These are phyloP conservation scores for Spea multiplicata DNA, from an alignment of 2,113 vertebrate species.

Conservation along the genomic window DNA sequence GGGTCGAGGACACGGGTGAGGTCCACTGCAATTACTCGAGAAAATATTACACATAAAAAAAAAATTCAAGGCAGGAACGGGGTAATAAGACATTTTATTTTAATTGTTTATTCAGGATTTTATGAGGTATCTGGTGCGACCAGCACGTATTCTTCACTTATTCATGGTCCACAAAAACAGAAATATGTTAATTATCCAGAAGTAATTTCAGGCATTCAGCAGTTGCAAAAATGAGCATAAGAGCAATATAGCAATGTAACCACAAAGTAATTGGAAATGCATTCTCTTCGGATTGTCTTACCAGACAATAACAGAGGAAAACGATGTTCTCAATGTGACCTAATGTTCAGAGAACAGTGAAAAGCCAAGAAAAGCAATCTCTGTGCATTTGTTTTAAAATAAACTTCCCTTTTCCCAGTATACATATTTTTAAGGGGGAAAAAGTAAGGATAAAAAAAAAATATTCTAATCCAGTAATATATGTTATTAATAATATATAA, in stretches of 20 bases:
- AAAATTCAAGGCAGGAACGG: constrained; percentile 3
- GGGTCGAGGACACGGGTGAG: constrained; percentile 22
- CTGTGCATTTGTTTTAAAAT: constrained; percentile 29
- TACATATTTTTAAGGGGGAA: background rate
- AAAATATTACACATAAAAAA: constrained; percentile 34
- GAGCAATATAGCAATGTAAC: constrained; percentile 18
- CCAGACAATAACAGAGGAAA: constrained; percentile 35
- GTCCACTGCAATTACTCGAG: constrained; percentile 41
- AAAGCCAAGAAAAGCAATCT: background rate
- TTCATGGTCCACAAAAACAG: constrained; percentile 37
- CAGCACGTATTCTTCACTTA: constrained; percentile 22
- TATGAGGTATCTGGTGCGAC: constrained; percentile 12
- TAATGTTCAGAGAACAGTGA: constrained; percentile 20
- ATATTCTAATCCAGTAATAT: too few species aligned
- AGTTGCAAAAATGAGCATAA: constrained; percentile 30
- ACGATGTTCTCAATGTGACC: constrained; percentile 27
- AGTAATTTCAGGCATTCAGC: constrained; percentile 37
- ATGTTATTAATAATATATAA: too few species aligned
- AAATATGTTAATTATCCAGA: constrained; percentile 43
- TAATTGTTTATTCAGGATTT: constrained; percentile 36
- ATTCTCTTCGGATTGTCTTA: constrained; percentile 23
- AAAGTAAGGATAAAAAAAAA: background rate
- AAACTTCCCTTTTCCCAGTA: constrained; percentile 22
- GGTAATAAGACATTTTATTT: constrained; percentile 20
- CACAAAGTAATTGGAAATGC: constrained; percentile 35